A percentile compares a stretch with the other conserved stretches of the same genome.
Conservation (phyloP, 2,797 vertebrate species). For the Columba guinea region DNA sequence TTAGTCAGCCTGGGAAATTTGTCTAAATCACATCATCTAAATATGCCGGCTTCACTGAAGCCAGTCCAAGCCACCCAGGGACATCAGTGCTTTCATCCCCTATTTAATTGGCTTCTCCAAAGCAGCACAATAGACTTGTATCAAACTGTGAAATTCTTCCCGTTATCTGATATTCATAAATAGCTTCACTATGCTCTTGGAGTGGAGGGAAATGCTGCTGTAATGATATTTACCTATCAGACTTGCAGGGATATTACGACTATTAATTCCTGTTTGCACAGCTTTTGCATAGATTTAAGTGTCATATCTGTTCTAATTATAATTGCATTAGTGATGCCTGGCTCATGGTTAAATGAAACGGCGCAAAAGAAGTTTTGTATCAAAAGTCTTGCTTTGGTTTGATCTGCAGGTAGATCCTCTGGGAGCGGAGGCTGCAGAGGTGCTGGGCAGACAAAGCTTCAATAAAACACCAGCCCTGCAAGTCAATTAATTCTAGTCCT, state of each 20-base stretch:
- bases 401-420: not conserved
- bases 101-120: slow-evolving; percentile 45
- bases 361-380: not conserved
- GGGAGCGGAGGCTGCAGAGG: slow-evolving; percentile 1
- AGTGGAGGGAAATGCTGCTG: not conserved
- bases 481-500: slow-evolving; percentile 55
- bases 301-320: not conserved
- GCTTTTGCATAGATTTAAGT: not conserved
- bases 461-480: not conserved
- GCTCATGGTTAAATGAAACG: not conserved
- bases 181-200: not conserved
- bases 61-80: slow-evolving; percentile 25
- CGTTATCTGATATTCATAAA: not conserved
- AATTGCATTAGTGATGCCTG: not conserved
- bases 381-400: slow-evolving; percentile 6
- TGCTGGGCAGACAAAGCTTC: slow-evolving; percentile 6
- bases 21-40: slow-evolving; percentile 1
- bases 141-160: slow-evolving; percentile 28
- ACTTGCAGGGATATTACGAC: slow-evolving; percentile 22
- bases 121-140: slow-evolving; percentile 36
- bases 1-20: slow-evolving; percentile 48
- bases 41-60: not conserved
- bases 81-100: slow-evolving; percentile 13
- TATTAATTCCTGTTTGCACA: slow-evolving; percentile 43
- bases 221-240: slow-evolving; percentile 48